Evolutionary conservation across 2,888 invertebrate genomes (phyloP).

Genomic region (Nebria brevicollis): DNA sequence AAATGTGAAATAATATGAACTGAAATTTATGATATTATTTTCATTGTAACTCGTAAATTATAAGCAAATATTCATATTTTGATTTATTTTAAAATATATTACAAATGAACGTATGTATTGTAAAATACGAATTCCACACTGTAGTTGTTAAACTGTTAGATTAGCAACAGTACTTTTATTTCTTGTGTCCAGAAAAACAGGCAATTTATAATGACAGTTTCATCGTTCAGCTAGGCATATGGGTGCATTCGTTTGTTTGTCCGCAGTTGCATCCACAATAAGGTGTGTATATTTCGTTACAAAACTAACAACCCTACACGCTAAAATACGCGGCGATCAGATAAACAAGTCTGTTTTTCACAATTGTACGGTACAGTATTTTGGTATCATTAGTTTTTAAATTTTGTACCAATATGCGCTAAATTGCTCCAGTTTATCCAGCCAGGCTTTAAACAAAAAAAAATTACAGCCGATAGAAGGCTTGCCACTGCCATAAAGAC

Average conservation of each 20-base stretch:
- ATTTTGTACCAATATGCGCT: background rate
- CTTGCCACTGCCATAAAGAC: too few relatives aligned
- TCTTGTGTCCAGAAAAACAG: background rate
- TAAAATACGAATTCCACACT: too few relatives aligned
- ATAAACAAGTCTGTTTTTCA: background rate
- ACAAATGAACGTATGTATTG: too few relatives aligned
- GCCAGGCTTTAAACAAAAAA: too few relatives aligned
- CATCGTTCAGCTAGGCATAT: background rate
- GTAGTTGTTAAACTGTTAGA: too few relatives aligned
- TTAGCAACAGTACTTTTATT: background rate
- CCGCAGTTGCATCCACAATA: background rate
- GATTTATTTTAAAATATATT: too few relatives aligned
- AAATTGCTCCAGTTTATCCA: background rate
- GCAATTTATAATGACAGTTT: constrained; percentile 15
- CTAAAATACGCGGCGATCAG: background rate
- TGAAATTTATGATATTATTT: too few relatives aligned
- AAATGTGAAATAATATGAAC: too few relatives aligned
- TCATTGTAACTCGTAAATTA: too few relatives aligned
- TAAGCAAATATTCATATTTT: too few relatives aligned
- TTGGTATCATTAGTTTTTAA: background rate
- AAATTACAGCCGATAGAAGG: too few relatives aligned
- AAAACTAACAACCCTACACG: background rate
- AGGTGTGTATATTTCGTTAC: background rate
- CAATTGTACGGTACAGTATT: background rate
- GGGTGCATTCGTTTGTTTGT: background rate